phyloP scores from a whole-genome alignment of 2,797 vertebrate genomes.

The Sus cebifrons region DNA sequence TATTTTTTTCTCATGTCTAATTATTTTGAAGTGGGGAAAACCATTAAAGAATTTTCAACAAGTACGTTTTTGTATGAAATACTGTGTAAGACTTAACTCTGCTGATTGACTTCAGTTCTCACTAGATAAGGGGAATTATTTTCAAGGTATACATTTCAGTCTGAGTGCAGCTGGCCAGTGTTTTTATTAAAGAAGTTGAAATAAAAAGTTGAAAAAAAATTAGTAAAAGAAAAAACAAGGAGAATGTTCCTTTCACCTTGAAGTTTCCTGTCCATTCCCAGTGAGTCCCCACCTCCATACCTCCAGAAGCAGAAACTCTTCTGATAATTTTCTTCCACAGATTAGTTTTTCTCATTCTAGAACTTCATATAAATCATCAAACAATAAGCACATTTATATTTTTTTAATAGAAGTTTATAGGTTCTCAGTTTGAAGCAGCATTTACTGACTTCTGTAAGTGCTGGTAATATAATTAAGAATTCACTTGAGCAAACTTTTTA shows the following conservation, averaged over 20 bases:
- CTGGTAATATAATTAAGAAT: neutral
- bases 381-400: neutral
- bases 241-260: neutral
- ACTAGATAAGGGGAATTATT: neutral
- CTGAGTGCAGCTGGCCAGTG: neutral
- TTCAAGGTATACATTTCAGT: constrained; percentile 7
- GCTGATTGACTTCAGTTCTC: neutral
- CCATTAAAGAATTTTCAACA: constrained; percentile 4
- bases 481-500: constrained; percentile 19
- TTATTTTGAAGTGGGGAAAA: constrained; percentile 35
- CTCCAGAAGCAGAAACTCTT: neutral
- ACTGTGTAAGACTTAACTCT: neutral
- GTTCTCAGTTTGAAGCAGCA: neutral
- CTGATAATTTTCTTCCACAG: neutral
- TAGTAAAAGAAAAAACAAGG: neutral
- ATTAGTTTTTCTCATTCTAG: neutral
- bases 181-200: constrained; percentile 23
- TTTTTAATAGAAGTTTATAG: neutral
- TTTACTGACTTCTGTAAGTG: neutral
- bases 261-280: neutral
- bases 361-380: neutral
- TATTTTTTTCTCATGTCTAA: constrained; percentile 4
- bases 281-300: neutral
- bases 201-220: neutral
- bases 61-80: constrained; percentile 42